These are phyloP conservation scores for Cryptophagus acutangulus DNA, from an alignment of 2,888 invertebrate genomes.

Conservation along the genomic window DNA sequence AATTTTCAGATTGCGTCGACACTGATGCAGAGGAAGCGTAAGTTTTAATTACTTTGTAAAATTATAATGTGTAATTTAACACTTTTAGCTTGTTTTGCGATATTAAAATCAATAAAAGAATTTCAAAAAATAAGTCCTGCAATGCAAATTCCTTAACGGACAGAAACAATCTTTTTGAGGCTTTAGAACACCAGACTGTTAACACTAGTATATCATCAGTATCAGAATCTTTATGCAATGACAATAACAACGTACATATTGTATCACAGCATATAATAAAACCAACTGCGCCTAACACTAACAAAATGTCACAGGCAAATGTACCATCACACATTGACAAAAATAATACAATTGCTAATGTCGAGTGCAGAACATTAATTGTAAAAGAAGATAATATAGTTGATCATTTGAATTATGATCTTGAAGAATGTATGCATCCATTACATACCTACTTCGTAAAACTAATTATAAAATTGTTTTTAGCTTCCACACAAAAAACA, in stretches of 20 bases:
- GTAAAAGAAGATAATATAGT: neutral
- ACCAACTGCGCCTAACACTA: constrained; percentile 1
- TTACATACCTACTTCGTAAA: too few species aligned
- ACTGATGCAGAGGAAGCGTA: constrained; percentile 11
- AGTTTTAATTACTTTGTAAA: constrained; percentile 2
- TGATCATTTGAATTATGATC: neutral
- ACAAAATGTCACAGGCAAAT: neutral
- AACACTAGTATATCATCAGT: too few species aligned
- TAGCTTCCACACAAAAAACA: too few species aligned
- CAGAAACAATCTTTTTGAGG: constrained; percentile 1
- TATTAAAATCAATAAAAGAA: too few species aligned
- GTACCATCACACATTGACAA: neutral
- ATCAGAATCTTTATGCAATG: neutral
- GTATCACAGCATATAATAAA: neutral
- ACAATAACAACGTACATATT: neutral
- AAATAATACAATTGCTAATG: neutral
- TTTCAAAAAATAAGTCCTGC: neutral
- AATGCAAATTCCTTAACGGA: neutral
- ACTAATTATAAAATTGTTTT: too few species aligned
- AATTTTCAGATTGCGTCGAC: constrained; percentile 7
- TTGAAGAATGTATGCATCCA: neutral
- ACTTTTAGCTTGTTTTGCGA: neutral
- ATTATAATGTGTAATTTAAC: neutral
- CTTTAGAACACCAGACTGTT: neutral
- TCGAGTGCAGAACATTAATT: neutral